Percentiles rank a stretch among this genome's conserved stretches.
Evolutionary conservation across 2,888 invertebrate genomes (phyloP).

Genomic region (Callimorpha dominula): DNA sequence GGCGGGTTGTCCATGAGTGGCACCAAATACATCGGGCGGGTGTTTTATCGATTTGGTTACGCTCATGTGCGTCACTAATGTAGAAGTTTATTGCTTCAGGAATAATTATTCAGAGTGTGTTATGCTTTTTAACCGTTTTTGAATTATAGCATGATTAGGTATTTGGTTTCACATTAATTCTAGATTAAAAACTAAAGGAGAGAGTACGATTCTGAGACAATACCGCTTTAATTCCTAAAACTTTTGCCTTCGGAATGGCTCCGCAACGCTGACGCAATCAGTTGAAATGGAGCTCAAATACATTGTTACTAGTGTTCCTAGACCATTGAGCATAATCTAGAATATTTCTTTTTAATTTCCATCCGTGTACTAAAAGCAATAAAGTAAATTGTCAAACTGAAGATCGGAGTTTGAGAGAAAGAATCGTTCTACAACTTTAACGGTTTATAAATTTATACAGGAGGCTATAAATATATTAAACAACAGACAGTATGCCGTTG

Average conservation of each 20-base stretch:
- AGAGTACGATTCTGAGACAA: background rate
- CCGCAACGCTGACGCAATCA: background rate
- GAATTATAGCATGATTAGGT: background rate
- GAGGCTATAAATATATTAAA: too few species aligned
- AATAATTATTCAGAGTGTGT: background rate
- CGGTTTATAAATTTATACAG: too few species aligned
- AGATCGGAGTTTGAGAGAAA: too few species aligned
- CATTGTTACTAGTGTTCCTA: background rate
- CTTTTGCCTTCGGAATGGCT: background rate
- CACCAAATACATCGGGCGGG: slow-evolving; percentile 39
- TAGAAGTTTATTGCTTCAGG: slow-evolving; percentile 14
- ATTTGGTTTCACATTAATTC: background rate
- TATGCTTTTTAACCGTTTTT: too few species aligned
- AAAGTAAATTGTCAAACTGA: too few species aligned
- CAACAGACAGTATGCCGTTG: too few species aligned
- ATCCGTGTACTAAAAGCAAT: too few species aligned
- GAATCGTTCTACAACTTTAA: too few species aligned
- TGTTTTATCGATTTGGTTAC: slow-evolving; percentile 39
- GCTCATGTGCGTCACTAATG: slow-evolving; percentile 31
- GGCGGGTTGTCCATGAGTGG: slow-evolving; percentile 42
- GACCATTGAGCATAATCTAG: background rate
- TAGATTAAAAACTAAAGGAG: background rate
- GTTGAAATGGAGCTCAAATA: background rate
- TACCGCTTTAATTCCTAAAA: background rate
- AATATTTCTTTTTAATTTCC: background rate